These are phyloP conservation scores for Apodemus agrarius DNA, from an alignment of 2,797 vertebrate species.

Conservation along the genomic window DNA sequence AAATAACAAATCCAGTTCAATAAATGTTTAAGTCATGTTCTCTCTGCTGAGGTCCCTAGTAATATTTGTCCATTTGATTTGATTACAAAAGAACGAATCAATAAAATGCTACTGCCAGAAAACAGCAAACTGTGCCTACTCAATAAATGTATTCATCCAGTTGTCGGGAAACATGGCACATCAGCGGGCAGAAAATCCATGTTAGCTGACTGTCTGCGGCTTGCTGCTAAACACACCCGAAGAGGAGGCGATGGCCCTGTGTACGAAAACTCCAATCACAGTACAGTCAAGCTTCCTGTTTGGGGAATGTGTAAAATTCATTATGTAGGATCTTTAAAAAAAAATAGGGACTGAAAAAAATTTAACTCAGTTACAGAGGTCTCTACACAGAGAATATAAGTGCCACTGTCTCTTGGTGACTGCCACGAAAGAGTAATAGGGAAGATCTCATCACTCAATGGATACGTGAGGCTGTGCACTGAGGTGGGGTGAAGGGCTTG, in stretches of 20 bases:
- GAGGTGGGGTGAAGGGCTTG: not conserved
- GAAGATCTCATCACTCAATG: not conserved
- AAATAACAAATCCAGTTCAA: conserved; percentile 55
- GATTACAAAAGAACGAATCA: conserved; percentile 68
- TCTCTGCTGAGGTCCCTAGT: not conserved
- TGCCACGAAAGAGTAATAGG: not conserved
- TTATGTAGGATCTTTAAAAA: conserved; percentile 37
- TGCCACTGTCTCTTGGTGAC: not conserved
- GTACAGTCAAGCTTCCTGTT: conserved; percentile 4
- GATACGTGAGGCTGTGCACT: fast-evolving
- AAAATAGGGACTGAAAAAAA: conserved; percentile 8
- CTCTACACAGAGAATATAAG: conserved; percentile 25
- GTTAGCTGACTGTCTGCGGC: conserved; percentile 41
- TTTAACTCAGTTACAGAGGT: not conserved
- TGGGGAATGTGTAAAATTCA: conserved; percentile 44
- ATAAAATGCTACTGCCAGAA: conserved; percentile 57
- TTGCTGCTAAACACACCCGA: conserved; percentile 40
- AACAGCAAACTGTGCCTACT: conserved; percentile 39
- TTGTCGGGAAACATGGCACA: conserved; percentile 59
- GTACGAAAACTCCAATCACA: conserved; percentile 8
- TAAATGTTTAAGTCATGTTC: conserved; percentile 43
- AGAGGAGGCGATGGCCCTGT: not conserved
- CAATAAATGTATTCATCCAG: conserved; percentile 53
- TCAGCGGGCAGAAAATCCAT: conserved; percentile 50
- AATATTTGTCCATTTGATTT: conserved; percentile 65